Evolutionary conservation across 2,888 invertebrate genomes (phyloP).

Genomic region (Drosophila pseudotakahashii): DNA sequence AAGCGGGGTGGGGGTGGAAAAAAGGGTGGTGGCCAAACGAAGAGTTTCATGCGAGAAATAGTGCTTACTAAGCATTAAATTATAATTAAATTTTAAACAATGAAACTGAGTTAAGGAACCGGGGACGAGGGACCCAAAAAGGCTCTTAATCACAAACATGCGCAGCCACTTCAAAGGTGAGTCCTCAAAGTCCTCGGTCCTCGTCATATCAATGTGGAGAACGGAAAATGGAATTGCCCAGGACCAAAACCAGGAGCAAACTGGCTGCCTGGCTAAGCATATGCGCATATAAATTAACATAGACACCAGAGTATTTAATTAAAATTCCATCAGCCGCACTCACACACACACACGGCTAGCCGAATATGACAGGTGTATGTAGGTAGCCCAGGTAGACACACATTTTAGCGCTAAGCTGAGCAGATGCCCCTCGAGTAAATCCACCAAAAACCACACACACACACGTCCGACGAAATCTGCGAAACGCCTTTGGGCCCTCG

Average conservation of each 20-base stretch:
- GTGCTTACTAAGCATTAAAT: slow-evolving; percentile 79
- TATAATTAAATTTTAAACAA: slow-evolving; percentile 80
- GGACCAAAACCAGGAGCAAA: not conserved
- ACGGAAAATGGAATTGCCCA: slow-evolving; percentile 33
- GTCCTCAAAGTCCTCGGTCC: slow-evolving; percentile 10
- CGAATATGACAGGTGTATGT: slow-evolving; percentile 14
- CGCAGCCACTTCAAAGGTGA: slow-evolving; percentile 70
- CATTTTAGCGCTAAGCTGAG: slow-evolving; percentile 70
- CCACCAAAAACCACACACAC: slow-evolving; percentile 70
- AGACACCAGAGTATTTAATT: slow-evolving; percentile 79
- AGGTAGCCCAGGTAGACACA: slow-evolving; percentile 43
- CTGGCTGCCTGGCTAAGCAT: slow-evolving; percentile 63
- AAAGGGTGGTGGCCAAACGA: not conserved
- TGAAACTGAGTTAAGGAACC: slow-evolving; percentile 61
- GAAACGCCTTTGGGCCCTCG: slow-evolving; percentile 54
- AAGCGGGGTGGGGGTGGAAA: not conserved
- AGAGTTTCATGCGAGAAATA: slow-evolving; percentile 55
- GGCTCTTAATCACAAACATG: slow-evolving; percentile 81
- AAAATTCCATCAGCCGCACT: slow-evolving; percentile 73
- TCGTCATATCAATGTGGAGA: slow-evolving; percentile 47
- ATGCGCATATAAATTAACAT: slow-evolving; percentile 80
- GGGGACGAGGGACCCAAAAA: slow-evolving; percentile 33
- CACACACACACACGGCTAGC: slow-evolving; percentile 6
- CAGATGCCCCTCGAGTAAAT: slow-evolving; percentile 52
- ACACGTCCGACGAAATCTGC: slow-evolving; percentile 59